Conservation (phyloP, 2,113 vertebrate species). For the Macquaria australasica region DNA sequence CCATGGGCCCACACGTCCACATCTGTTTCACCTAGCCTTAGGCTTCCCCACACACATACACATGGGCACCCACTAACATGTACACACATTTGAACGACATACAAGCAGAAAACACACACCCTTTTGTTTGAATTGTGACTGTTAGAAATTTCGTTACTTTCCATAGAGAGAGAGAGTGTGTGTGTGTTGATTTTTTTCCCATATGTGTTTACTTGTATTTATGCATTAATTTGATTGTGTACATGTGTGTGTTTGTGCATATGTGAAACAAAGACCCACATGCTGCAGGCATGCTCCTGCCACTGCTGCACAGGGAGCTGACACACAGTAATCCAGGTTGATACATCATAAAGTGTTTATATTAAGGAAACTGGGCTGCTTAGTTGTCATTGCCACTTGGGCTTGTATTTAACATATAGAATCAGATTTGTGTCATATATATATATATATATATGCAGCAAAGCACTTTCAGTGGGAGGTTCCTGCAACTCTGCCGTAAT, state of each 20-base stretch:
- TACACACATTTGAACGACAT: neutral
- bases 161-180: neutral
- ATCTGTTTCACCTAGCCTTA: conserved; percentile 58
- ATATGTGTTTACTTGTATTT: neutral
- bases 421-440: no score
- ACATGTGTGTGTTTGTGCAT: neutral
- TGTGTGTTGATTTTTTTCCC: no score
- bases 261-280: conserved; percentile 1
- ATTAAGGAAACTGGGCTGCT: neutral
- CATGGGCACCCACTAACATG: neutral
- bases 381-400: neutral
- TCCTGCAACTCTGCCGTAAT: no score
- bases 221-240: neutral
- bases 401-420: no score
- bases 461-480: no score
- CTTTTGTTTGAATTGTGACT: no score
- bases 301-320: neutral
- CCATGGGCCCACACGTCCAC: conserved; percentile 44
- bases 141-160: neutral
- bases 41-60: neutral
- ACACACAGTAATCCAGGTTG: neutral
- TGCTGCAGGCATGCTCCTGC: no score
- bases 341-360: neutral
- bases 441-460: no score
- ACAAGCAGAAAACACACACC: neutral